Percentiles rank a stretch among this genome's conserved stretches.
phyloP scores from a whole-genome alignment of 1,140 invertebrate genomes.

The Camponotus pennsylvanicus region DNA sequence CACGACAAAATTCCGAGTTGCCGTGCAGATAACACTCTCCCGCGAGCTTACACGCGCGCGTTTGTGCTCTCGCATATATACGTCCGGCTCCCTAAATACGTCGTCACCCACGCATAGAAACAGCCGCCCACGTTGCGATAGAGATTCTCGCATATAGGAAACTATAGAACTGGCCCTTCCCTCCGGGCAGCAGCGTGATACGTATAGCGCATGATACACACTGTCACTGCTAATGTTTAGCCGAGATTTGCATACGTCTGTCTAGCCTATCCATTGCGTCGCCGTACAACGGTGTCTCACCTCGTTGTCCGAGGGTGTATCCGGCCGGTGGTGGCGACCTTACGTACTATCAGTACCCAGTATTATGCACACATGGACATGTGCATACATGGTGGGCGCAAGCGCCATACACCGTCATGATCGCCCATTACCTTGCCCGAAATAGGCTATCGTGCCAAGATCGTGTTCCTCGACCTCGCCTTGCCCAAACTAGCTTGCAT shows the following conservation, averaged over 20 bases:
- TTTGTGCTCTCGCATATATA: constrained; percentile 3
- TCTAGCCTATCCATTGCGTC: constrained; percentile 77
- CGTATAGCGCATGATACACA: constrained; percentile 74
- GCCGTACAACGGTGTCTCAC: constrained; percentile 62
- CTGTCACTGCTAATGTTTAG: constrained; percentile 82
- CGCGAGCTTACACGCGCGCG: constrained; percentile 13
- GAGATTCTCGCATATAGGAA: constrained; percentile 58
- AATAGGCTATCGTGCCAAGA: constrained; percentile 78
- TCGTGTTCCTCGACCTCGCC: constrained; percentile 58
- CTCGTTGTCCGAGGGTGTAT: constrained; percentile 72
- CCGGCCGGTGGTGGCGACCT: constrained; percentile 34
- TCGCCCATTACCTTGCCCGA: constrained; percentile 76
- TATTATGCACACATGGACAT: constrained; percentile 61
- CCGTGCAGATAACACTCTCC: constrained; percentile 9
- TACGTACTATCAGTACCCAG: constrained; percentile 49
- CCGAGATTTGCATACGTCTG: constrained; percentile 85
- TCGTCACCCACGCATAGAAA: constrained; percentile 55
- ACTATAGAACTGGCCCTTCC: constrained; percentile 41
- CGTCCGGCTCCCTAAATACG: constrained; percentile 47
- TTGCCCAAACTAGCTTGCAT: constrained; percentile 25
- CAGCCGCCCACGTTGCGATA: constrained; percentile 41
- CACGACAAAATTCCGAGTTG: constrained; percentile 9
- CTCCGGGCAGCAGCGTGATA: not conserved
- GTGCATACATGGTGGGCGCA: constrained; percentile 60
- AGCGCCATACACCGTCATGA: constrained; percentile 66